Conservation (phyloP, 37 sponge, comb jelly and placozoan species). For the Ephydatia muelleri region DNA sequence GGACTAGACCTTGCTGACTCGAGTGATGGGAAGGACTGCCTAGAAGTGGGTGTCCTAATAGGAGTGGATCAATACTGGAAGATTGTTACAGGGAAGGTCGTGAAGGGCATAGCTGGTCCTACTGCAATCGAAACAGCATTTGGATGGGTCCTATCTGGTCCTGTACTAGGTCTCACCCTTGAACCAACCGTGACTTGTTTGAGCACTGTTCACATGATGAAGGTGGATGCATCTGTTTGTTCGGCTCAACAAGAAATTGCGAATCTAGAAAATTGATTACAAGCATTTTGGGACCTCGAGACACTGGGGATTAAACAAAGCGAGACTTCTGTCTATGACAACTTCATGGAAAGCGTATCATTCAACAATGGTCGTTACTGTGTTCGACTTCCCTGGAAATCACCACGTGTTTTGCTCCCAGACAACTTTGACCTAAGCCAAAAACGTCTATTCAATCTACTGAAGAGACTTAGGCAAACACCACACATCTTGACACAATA, state of each 20-base stretch:
- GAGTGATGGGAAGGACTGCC: conserved; percentile 8
- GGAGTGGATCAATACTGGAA: conserved; percentile 23
- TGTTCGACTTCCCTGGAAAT: conserved; percentile 41
- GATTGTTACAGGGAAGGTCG: conserved; percentile 4
- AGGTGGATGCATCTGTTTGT: too few relatives aligned
- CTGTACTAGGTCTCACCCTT: conserved; percentile 5
- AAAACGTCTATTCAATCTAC: conserved; percentile 9
- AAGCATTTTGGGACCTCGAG: conserved; percentile 18
- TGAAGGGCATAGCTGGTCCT: too few relatives aligned
- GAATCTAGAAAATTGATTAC: not conserved
- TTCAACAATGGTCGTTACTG: conserved; percentile 22
- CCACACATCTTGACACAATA: conserved; percentile 12
- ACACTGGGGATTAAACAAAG: not conserved
- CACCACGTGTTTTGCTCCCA: conserved; percentile 10
- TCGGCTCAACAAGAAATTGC: too few relatives aligned
- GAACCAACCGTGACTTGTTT: too few relatives aligned
- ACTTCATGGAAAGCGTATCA: conserved; percentile 12
- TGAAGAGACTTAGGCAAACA: not conserved
- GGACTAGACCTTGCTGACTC: conserved; percentile 28
- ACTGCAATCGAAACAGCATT: conserved; percentile 18
- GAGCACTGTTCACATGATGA: too few relatives aligned
- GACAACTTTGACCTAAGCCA: conserved; percentile 16
- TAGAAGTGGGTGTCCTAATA: conserved; percentile 18
- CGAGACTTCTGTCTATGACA: not conserved
- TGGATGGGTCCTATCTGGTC: conserved; percentile 42